phyloP scores from a whole-genome alignment of 2,113 vertebrate genomes.

The Alethe castanea region DNA sequence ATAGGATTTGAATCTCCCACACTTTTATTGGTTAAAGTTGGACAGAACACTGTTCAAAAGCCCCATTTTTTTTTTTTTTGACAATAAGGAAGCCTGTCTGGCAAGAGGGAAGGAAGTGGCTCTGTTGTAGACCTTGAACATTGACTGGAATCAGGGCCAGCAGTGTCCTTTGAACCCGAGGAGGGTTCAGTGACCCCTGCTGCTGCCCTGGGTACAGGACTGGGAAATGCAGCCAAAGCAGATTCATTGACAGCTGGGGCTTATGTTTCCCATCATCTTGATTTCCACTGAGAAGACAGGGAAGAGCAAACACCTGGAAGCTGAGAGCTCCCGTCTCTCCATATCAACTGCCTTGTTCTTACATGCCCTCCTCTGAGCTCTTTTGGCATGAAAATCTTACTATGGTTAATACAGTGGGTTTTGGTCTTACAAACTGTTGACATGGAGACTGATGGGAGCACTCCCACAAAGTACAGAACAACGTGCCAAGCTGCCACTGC shows the following conservation, averaged over 20 bases:
- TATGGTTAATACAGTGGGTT: background rate
- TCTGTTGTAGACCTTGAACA: fast-evolving
- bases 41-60: background rate
- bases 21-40: background rate
- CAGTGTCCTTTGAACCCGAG: background rate
- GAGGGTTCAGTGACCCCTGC: background rate
- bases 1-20: background rate
- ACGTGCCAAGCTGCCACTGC: background rate
- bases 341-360: background rate
- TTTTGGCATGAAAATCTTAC: background rate
- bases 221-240: background rate
- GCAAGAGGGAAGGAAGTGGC: background rate
- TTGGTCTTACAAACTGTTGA: background rate
- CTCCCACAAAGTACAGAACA: background rate
- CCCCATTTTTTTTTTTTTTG: background rate
- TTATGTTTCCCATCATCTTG: background rate
- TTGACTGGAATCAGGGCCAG: background rate
- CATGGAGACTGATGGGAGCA: background rate
- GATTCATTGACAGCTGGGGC: background rate
- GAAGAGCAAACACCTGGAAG: background rate
- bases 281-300: background rate
- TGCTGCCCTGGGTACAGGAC: background rate
- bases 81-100: background rate
- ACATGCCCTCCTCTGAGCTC: background rate
- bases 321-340: background rate